These are phyloP conservation scores for Heliconius hermathena DNA, from an alignment of 1,140 invertebrate species.

Conservation along the genomic window DNA sequence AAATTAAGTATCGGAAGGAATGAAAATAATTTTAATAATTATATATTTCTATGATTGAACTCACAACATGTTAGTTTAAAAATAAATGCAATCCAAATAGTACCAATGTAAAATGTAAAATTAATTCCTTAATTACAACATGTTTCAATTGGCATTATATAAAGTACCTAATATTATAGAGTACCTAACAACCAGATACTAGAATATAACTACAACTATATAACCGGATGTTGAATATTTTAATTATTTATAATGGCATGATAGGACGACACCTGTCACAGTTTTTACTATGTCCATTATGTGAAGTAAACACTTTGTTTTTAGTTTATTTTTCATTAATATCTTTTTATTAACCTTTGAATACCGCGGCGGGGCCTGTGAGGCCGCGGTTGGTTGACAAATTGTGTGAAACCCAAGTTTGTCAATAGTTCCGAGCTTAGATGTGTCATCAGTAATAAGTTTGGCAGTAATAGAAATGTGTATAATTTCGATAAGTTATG, in stretches of 20 bases:
- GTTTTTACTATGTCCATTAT: not conserved
- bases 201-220: not conserved
- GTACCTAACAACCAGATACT: not conserved
- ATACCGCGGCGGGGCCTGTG: no score
- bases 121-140: not conserved
- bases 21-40: no score
- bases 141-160: not conserved
- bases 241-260: slow-evolving; percentile 25
- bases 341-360: not conserved
- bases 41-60: no score
- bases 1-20: no score
- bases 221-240: slow-evolving; percentile 19
- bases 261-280: slow-evolving; percentile 22
- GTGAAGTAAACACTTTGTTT: slow-evolving; percentile 3
- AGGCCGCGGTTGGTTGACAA: no score
- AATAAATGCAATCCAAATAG: not conserved
- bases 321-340: not conserved
- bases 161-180: not conserved
- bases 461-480: no score
- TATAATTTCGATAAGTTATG: no score
- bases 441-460: no score
- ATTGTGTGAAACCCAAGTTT: no score
- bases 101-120: not conserved
- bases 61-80: not conserved
- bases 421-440: no score